These are phyloP conservation scores for Cremastobaeus sp. DNA, from an alignment of 2,888 invertebrate genomes.

Conservation along the genomic window DNA sequence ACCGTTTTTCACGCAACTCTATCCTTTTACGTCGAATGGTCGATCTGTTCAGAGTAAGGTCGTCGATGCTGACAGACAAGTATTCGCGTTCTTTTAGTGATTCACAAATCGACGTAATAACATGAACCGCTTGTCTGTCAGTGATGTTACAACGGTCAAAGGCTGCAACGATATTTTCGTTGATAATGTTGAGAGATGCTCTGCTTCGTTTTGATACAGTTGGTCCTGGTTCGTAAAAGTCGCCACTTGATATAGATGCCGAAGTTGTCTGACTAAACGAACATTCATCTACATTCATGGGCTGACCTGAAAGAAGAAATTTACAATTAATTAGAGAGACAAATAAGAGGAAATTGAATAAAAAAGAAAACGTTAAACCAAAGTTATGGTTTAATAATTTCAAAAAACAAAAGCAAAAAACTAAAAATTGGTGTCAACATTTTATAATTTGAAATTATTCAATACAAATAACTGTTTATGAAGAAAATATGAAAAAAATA, in stretches of 20 bases:
- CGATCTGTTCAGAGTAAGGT: slow-evolving; percentile 8
- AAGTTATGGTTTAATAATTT: too few species aligned
- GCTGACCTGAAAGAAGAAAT: slow-evolving; percentile 5
- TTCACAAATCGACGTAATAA: slow-evolving; percentile 23
- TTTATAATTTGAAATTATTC: too few species aligned
- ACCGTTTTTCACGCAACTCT: not conserved
- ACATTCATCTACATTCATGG: slow-evolving; percentile 7
- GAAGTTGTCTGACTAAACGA: slow-evolving; percentile 2
- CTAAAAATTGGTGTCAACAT: too few species aligned
- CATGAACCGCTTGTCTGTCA: slow-evolving; percentile 32
- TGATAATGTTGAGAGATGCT: slow-evolving; percentile 11
- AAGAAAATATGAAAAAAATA: too few species aligned
- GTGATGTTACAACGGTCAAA: slow-evolving; percentile 23
- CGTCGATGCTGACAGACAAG: not conserved
- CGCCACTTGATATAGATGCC: slow-evolving; percentile 9
- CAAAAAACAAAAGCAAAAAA: too few species aligned
- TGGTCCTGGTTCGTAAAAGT: slow-evolving; percentile 19
- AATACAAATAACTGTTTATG: too few species aligned
- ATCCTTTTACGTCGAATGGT: slow-evolving; percentile 8
- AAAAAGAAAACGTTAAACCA: too few species aligned
- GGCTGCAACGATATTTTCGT: slow-evolving; percentile 27
- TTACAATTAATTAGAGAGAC: too few species aligned
- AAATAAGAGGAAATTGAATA: too few species aligned
- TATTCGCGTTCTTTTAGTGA: not conserved
- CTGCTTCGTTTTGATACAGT: slow-evolving; percentile 7